phyloP scores from a whole-genome alignment of 2,888 invertebrate species.

The Drosophila cracens region DNA sequence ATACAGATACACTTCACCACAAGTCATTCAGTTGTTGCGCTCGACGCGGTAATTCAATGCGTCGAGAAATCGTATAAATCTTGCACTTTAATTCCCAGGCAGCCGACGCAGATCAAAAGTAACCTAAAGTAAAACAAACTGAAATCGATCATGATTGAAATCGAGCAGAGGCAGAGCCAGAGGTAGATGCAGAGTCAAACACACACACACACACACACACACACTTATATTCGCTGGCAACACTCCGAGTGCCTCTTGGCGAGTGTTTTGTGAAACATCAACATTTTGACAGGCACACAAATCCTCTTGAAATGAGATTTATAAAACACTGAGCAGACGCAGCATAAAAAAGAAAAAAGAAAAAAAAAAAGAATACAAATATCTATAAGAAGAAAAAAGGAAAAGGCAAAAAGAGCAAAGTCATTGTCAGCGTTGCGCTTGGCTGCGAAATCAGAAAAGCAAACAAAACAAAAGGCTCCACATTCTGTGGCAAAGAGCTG shows the following conservation, averaged over 20 bases:
- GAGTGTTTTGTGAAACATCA: conserved; percentile 81
- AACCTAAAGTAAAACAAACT: conserved; percentile 68
- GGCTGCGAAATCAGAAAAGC: conserved; percentile 77
- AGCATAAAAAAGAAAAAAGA: conserved; percentile 32
- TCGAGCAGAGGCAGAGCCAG: conserved; percentile 58
- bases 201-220: conserved; percentile 18
- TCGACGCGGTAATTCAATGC: conserved; percentile 72
- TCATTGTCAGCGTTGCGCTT: conserved; percentile 82
- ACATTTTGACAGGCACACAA: conserved; percentile 82
- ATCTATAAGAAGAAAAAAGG: conserved; percentile 20
- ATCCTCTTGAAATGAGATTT: conserved; percentile 79
- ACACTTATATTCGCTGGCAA: conserved; percentile 8
- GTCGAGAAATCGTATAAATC: conserved; percentile 76
- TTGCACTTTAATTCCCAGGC: conserved; percentile 73
- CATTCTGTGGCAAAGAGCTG: conserved; percentile 53
- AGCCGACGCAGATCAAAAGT: conserved; percentile 66
- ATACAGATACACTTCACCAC: conserved; percentile 50
- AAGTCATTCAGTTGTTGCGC: conserved; percentile 52
- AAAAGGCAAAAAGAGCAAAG: conserved; percentile 71
- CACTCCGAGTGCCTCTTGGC: conserved; percentile 25
- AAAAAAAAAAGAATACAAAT: conserved; percentile 7
- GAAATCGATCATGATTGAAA: conserved; percentile 82
- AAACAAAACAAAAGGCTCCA: conserved; percentile 73
- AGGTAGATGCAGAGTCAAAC: neutral
- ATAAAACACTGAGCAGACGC: conserved; percentile 77